A percentile compares a stretch with the other conserved stretches of the same genome.
Evolutionary conservation across 2,888 invertebrate species (phyloP).

Genomic region (Anarsia innoxiella): DNA sequence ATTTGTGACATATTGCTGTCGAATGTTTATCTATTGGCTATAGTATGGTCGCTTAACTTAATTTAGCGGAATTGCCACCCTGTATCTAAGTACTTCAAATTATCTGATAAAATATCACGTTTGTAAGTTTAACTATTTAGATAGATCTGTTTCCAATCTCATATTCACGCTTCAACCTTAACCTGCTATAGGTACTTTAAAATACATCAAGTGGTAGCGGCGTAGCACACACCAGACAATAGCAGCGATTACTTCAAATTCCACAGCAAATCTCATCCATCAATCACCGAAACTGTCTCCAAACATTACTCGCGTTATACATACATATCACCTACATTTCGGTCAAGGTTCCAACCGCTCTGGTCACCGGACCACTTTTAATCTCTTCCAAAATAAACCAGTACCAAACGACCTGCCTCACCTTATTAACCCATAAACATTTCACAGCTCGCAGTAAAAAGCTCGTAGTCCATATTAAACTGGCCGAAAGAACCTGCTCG

Average conservation of each 20-base stretch:
- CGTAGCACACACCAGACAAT: constrained; percentile 11
- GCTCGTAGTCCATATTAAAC: constrained; percentile 10
- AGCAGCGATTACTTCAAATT: constrained; percentile 18
- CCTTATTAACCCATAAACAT: not conserved
- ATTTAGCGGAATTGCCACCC: too few relatives aligned
- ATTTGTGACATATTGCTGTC: too few relatives aligned
- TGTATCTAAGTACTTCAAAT: too few relatives aligned
- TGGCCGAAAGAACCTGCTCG: constrained; percentile 16
- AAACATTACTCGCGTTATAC: constrained; percentile 16
- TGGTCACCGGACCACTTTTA: constrained; percentile 41
- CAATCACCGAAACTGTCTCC: constrained; percentile 14
- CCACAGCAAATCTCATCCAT: constrained; percentile 19
- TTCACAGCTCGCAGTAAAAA: constrained; percentile 13
- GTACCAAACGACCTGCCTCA: constrained; percentile 12
- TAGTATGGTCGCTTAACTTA: too few relatives aligned
- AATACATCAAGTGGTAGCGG: not conserved
- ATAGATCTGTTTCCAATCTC: not conserved
- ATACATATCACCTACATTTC: constrained; percentile 24
- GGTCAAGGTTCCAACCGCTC: constrained; percentile 57
- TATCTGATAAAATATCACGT: too few relatives aligned
- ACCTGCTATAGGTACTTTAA: not conserved
- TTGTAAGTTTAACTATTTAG: too few relatives aligned
- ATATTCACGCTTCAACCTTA: constrained; percentile 3
- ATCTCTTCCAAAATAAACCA: constrained; percentile 23
- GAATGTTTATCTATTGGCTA: too few relatives aligned